Conservation (phyloP, 2,888 invertebrate genomes). For the Clivina fossor region DNA sequence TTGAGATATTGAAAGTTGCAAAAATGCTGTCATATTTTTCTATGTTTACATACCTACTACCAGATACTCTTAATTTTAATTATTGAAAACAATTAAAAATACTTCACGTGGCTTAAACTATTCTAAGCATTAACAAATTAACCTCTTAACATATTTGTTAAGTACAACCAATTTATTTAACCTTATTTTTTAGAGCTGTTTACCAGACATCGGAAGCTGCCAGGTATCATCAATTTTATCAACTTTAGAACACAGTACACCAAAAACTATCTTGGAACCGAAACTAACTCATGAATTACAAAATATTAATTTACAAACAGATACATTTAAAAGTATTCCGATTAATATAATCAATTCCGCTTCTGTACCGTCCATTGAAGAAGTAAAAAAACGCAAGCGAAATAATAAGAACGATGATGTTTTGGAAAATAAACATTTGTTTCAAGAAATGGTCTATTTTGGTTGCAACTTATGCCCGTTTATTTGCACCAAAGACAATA, state of each 20-base stretch:
- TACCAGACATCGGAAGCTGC: conserved; percentile 49
- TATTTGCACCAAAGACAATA: conserved; percentile 49
- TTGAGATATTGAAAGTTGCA: no score
- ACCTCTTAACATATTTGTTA: no score
- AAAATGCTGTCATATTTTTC: no score
- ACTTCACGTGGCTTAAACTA: no score
- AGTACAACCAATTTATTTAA: conserved; percentile 12
- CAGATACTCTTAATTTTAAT: no score
- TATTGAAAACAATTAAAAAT: no score
- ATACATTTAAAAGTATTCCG: conserved; percentile 31
- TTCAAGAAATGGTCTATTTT: conserved; percentile 49
- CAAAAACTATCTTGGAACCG: conserved; percentile 36
- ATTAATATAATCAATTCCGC: conserved; percentile 27
- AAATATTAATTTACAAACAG: not conserved
- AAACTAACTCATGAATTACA: not conserved
- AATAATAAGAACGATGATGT: conserved; percentile 36
- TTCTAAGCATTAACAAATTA: no score
- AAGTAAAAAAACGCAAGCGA: conserved; percentile 32
- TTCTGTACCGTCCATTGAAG: conserved; percentile 24
- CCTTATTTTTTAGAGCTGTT: conserved; percentile 45
- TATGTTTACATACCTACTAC: no score
- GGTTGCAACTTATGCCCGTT: conserved; percentile 52
- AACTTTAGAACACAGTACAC: conserved; percentile 44
- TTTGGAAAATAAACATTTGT: conserved; percentile 21
- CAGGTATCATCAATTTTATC: conserved; percentile 50